Conservation (phyloP, 2,113 vertebrate species). For the Pedionomus torquatus region DNA sequence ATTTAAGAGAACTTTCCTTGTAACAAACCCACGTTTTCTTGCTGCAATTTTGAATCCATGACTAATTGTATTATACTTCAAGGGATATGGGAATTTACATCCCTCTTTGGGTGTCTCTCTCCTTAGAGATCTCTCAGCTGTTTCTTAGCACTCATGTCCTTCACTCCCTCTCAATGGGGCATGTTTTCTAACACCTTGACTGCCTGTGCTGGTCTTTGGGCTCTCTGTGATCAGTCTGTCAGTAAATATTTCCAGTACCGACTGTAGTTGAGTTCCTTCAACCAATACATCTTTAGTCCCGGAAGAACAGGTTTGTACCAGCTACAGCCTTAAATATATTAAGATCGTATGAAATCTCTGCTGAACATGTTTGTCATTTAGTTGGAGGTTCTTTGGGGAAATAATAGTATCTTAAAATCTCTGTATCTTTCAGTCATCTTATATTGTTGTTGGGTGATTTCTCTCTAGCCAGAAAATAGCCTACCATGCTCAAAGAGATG, state of each 20-base stretch:
- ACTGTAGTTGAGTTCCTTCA: neutral
- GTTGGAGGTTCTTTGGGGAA: neutral
- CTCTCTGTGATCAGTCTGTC: neutral
- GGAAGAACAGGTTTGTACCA: constrained; percentile 37
- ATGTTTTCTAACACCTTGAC: neutral
- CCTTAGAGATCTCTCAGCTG: neutral
- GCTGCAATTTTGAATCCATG: neutral
- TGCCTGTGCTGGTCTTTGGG: neutral
- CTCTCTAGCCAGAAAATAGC: constrained; percentile 65
- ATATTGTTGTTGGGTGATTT: constrained; percentile 66
- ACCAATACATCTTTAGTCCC: neutral
- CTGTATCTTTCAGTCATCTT: constrained; percentile 38
- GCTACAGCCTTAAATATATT: neutral
- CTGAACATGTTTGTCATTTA: neutral
- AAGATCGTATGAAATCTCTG: neutral
- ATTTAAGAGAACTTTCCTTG: neutral
- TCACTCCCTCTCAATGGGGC: neutral
- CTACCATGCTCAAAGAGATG: constrained; percentile 56
- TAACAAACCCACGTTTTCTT: neutral
- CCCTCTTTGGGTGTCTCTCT: neutral
- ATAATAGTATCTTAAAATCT: neutral
- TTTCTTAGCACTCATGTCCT: neutral
- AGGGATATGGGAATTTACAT: neutral
- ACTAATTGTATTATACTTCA: neutral
- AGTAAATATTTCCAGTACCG: neutral